phyloP scores from a whole-genome alignment of 2,888 invertebrate species.

The Terebella lapidaria region DNA sequence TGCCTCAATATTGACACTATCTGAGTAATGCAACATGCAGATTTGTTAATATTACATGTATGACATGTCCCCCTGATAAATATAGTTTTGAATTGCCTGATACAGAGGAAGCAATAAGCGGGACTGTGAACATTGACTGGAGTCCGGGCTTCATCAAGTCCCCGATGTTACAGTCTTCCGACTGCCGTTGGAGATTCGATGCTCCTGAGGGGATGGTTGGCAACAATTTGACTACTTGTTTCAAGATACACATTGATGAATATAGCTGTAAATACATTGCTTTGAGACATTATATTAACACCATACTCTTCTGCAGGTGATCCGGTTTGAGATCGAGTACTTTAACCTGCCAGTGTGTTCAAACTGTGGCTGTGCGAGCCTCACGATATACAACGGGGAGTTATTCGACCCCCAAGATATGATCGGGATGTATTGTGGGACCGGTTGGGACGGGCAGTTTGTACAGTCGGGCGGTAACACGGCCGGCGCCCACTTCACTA shows the following conservation, averaged over 20 bases:
- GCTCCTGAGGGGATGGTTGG: neutral
- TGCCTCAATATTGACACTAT: too few relatives aligned
- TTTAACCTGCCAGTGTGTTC: constrained; percentile 5
- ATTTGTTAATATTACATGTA: too few relatives aligned
- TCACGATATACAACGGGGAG: constrained; percentile 3
- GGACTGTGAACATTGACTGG: constrained; percentile 2
- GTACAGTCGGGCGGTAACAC: neutral
- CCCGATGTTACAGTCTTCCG: neutral
- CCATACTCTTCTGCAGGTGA: too few relatives aligned
- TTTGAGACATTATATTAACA: too few relatives aligned
- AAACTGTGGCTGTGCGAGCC: constrained; percentile 5
- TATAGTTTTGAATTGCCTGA: neutral
- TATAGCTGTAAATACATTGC: too few relatives aligned
- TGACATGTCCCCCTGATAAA: too few relatives aligned
- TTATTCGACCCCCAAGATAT: neutral
- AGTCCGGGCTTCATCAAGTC: neutral
- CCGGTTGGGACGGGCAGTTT: neutral
- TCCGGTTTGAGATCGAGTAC: neutral
- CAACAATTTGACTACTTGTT: too few relatives aligned
- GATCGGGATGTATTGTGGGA: neutral
- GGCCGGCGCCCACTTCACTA: neutral
- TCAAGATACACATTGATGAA: too few relatives aligned
- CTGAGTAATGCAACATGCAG: too few relatives aligned
- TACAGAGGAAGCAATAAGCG: neutral
- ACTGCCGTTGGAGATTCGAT: constrained; percentile 1